These are phyloP conservation scores for Phylloscopus trochiloides DNA, from an alignment of 2,113 vertebrate species.

Conservation along the genomic window DNA sequence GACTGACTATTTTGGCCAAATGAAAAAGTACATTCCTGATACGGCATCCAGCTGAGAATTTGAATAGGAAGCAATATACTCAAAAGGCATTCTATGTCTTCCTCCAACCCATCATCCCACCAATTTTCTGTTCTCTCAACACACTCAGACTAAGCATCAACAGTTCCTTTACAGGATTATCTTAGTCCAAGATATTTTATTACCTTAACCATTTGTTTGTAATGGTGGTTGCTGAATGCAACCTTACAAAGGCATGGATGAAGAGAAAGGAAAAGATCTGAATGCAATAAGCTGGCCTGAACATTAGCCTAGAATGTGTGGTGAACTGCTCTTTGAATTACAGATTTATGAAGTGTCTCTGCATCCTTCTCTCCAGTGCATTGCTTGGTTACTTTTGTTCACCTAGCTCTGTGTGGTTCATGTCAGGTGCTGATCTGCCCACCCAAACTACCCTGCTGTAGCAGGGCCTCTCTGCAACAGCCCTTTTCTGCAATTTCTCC, in stretches of 20 bases:
- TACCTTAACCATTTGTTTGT: constrained; percentile 1
- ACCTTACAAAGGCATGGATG: neutral
- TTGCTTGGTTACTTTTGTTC: neutral
- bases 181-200: neutral
- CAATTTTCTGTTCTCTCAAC: constrained; percentile 22
- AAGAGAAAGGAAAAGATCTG: neutral
- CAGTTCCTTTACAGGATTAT: neutral
- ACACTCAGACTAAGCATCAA: neutral
- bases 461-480: neutral
- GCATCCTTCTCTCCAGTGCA: neutral
- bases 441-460: neutral
- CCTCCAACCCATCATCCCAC: constrained; percentile 31
- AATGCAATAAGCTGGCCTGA: neutral
- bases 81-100: constrained; percentile 29
- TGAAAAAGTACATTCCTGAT: constrained; percentile 53
- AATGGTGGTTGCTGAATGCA: neutral
- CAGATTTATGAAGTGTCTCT: neutral
- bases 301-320: neutral
- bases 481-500: neutral
- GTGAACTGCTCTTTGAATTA: neutral
- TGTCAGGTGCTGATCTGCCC: neutral
- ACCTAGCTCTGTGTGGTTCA: neutral
- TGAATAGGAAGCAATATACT: constrained; percentile 47
- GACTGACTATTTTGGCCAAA: neutral
- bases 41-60: constrained; percentile 34